phyloP scores from a whole-genome alignment of 2,888 invertebrate species.

The Formica aserva region DNA sequence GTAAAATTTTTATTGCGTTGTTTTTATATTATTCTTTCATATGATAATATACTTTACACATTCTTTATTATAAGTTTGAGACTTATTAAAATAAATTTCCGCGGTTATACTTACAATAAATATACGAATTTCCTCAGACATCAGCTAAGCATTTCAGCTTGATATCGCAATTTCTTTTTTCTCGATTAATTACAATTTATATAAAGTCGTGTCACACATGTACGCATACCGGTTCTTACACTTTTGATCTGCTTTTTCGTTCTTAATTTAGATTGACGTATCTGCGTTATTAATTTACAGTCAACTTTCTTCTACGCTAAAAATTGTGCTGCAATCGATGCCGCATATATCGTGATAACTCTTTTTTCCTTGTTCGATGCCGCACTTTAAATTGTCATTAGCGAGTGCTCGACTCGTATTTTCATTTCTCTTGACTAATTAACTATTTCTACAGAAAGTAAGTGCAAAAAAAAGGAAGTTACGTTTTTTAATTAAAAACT shows the following conservation, averaged over 20 bases:
- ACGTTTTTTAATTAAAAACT: background rate
- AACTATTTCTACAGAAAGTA: background rate
- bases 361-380: slow-evolving; percentile 4
- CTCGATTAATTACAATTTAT: background rate
- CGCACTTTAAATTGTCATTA: slow-evolving; percentile 29
- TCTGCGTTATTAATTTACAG: slow-evolving; percentile 26
- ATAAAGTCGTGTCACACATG: background rate
- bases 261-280: slow-evolving; percentile 16
- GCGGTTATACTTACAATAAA: background rate
- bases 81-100: background rate
- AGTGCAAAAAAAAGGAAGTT: background rate
- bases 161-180: background rate
- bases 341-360: slow-evolving; percentile 14
- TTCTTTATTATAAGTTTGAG: background rate
- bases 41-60: background rate
- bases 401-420: background rate
- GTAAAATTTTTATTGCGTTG: background rate
- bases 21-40: background rate
- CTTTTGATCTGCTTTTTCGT: background rate
- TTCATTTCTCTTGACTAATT: background rate
- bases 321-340: slow-evolving; percentile 10
- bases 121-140: background rate
- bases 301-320: background rate
- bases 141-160: background rate
- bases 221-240: background rate